Conservation (phyloP, 2,797 vertebrate species). For the Brachyalestes nurse region DNA sequence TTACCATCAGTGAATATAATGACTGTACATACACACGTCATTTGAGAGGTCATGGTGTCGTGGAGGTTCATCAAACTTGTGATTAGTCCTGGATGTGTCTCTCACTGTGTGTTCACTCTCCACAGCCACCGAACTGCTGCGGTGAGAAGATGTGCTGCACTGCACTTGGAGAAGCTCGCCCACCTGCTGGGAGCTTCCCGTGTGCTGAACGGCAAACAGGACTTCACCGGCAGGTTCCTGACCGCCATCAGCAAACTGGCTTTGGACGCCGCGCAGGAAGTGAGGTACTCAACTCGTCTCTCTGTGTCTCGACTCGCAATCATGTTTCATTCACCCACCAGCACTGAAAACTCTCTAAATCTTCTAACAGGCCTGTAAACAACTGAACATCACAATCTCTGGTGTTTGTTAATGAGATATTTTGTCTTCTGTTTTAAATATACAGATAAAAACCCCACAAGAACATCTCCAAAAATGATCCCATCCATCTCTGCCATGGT, state of each 20-base stretch:
- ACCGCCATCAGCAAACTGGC: slow-evolving; percentile 74
- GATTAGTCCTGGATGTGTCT: not conserved
- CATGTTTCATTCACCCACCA: not conserved
- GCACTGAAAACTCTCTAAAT: not conserved
- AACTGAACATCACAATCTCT: too few relatives aligned
- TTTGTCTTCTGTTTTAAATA: not conserved
- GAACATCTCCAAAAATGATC: not conserved
- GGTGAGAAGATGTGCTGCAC: slow-evolving; percentile 77
- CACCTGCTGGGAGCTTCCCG: slow-evolving; percentile 72
- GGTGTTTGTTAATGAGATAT: not conserved
- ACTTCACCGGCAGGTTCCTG: slow-evolving; percentile 70
- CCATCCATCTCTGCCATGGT: accelerated
- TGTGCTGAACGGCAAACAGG: slow-evolving; percentile 66
- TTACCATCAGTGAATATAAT: too few relatives aligned
- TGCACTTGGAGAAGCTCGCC: slow-evolving; percentile 71
- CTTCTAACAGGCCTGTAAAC: slow-evolving; percentile 2
- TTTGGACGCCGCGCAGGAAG: slow-evolving; percentile 78
- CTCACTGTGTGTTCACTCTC: slow-evolving; percentile 1
- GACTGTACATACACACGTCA: too few relatives aligned
- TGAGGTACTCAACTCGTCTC: slow-evolving; percentile 74
- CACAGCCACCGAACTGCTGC: slow-evolving; percentile 76
- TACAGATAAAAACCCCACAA: not conserved
- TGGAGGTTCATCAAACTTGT: too few relatives aligned
- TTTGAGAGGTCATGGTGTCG: too few relatives aligned
- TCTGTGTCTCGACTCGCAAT: not conserved